These are phyloP conservation scores for Cepphus grylle DNA, from an alignment of 2,113 vertebrate genomes.

Conservation along the genomic window DNA sequence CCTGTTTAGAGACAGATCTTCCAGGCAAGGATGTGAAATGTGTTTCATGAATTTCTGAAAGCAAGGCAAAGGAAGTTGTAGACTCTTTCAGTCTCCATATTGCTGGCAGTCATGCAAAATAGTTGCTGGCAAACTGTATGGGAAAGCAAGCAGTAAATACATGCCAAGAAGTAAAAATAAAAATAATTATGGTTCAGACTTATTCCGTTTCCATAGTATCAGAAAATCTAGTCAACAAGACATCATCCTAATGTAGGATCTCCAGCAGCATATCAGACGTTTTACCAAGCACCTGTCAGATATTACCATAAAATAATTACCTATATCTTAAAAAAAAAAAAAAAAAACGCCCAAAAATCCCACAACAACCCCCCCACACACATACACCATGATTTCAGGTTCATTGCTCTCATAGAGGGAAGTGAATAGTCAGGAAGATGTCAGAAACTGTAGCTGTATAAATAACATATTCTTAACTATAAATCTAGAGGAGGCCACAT, in stretches of 20 bases:
- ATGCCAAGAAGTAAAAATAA: conserved; percentile 13
- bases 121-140: conserved; percentile 31
- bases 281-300: background rate
- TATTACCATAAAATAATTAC: background rate
- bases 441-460: background rate
- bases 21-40: background rate
- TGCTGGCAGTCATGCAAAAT: background rate
- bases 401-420: background rate
- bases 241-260: background rate
- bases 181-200: background rate
- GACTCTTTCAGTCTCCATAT: background rate
- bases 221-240: background rate
- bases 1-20: background rate
- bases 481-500: background rate
- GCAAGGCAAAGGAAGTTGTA: background rate
- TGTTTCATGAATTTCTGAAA: background rate
- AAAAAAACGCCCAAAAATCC: fast-evolving
- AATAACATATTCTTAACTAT: background rate
- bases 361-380: fast-evolving
- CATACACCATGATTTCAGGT: background rate
- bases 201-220: background rate
- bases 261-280: background rate
- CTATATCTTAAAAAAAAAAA: background rate
- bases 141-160: background rate
- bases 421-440: background rate